A percentile compares a stretch with the other conserved stretches of the same genome.
Evolutionary conservation across 2,888 invertebrate genomes (phyloP).

Genomic region (Xylota sylvarum): DNA sequence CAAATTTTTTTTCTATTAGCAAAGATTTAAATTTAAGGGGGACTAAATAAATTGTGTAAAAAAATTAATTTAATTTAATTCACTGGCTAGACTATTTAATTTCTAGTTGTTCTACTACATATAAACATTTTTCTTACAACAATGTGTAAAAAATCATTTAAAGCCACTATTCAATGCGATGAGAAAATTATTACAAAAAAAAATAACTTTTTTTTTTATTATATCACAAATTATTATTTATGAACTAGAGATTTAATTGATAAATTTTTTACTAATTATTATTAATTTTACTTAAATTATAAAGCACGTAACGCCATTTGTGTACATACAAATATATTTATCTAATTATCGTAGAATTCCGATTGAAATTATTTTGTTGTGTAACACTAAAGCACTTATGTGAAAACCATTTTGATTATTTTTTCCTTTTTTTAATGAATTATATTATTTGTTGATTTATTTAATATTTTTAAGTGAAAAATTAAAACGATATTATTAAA

Average conservation of each 20-base stretch:
- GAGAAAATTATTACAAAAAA: constrained; percentile 8
- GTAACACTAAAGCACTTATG: constrained; percentile 77
- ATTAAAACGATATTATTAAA: constrained; percentile 40
- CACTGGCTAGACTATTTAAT: constrained; percentile 37
- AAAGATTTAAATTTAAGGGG: neutral
- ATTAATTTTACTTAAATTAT: constrained; percentile 43
- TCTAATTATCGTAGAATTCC: constrained; percentile 52
- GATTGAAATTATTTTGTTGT: constrained; percentile 63
- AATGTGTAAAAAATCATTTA: constrained; percentile 55
- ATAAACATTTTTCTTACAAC: constrained; percentile 28
- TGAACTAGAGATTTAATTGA: constrained; percentile 52
- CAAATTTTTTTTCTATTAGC: neutral
- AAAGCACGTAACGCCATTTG: constrained; percentile 62
- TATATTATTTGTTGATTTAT: constrained; percentile 23
- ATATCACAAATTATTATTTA: constrained; percentile 65
- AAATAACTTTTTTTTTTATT: constrained; percentile 27
- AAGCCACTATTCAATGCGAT: constrained; percentile 59
- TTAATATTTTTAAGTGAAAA: constrained; percentile 29
- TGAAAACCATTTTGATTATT: constrained; percentile 76
- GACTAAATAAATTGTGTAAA: constrained; percentile 6
- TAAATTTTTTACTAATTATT: constrained; percentile 47
- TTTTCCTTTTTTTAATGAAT: neutral
- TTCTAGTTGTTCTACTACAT: constrained; percentile 31
- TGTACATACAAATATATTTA: constrained; percentile 53
- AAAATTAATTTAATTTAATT: constrained; percentile 13